phyloP scores from a whole-genome alignment of 2,888 invertebrate genomes.

The Apodemia duryi region DNA sequence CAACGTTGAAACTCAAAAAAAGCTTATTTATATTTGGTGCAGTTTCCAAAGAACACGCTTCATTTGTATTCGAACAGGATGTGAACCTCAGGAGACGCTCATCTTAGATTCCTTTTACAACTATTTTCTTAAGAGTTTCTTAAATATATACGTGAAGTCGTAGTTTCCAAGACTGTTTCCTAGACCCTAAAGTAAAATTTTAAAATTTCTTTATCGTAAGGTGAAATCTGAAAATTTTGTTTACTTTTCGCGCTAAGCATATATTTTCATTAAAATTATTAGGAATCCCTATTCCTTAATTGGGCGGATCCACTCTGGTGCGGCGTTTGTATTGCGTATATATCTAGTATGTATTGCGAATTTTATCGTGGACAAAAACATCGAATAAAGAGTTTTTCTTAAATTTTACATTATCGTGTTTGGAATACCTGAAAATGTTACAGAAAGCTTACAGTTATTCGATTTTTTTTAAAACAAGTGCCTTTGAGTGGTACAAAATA shows the following conservation, averaged over 20 bases:
- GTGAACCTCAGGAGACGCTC: constrained; percentile 39
- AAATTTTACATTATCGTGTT: too few relatives aligned
- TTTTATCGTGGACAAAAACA: too few relatives aligned
- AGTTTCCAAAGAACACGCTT: constrained; percentile 34
- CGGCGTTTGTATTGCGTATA: too few relatives aligned
- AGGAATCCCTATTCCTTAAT: too few relatives aligned
- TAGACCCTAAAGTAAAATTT: constrained; percentile 5
- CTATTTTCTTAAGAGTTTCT: constrained; percentile 39
- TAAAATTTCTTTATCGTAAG: not conserved
- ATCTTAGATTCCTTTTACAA: constrained; percentile 43
- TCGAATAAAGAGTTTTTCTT: too few relatives aligned
- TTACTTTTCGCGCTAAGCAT: not conserved
- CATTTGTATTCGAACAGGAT: constrained; percentile 39
- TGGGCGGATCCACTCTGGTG: too few relatives aligned
- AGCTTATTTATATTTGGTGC: constrained; percentile 29
- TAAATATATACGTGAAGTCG: constrained; percentile 27
- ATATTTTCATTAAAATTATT: not conserved
- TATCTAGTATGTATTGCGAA: too few relatives aligned
- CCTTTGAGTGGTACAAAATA: too few relatives aligned
- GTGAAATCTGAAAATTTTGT: constrained; percentile 9
- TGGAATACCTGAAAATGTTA: too few relatives aligned
- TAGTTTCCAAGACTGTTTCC: not conserved
- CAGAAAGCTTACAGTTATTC: too few relatives aligned
- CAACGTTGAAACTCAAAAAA: constrained; percentile 14
- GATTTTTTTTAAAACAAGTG: too few relatives aligned